Percentiles rank a stretch among this genome's conserved stretches.
phyloP scores from a whole-genome alignment of 2,888 invertebrate species.

The Campoplex nolae region DNA sequence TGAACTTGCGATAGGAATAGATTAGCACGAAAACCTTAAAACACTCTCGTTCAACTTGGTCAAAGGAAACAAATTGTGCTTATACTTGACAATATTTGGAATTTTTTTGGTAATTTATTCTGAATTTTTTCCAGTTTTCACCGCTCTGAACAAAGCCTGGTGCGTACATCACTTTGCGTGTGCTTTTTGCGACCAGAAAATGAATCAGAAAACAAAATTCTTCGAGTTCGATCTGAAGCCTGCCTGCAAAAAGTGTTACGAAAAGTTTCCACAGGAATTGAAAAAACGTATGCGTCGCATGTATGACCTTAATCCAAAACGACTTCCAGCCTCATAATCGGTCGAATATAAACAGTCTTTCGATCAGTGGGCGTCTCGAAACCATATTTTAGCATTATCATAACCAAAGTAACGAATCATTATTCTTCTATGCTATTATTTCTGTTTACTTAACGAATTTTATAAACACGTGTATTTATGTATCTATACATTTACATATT shows the following conservation, averaged over 20 bases:
- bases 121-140: conserved; percentile 92
- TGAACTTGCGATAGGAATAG: no score
- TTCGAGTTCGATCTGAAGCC: conserved; percentile 99
- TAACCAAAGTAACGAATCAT: conserved; percentile 66
- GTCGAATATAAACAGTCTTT: background rate
- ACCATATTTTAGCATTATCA: conserved; percentile 51
- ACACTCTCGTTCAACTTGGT: no score
- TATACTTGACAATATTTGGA: background rate
- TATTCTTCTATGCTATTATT: conserved; percentile 42
- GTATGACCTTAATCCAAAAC: conserved; percentile 91
- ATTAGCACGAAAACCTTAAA: no score
- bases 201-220: conserved; percentile 99
- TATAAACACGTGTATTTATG: conserved; percentile 16
- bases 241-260: conserved; percentile 99
- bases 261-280: conserved; percentile 97
- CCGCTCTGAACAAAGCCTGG: conserved; percentile 99
- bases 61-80: background rate
- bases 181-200: conserved; percentile 97
- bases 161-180: conserved; percentile 99
- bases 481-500: conserved; percentile 36
- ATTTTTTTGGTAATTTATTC: background rate
- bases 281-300: conserved; percentile 96
- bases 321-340: conserved; percentile 80
- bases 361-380: background rate
- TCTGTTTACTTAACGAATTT: conserved; percentile 54